Conservation (phyloP, 1,140 invertebrate genomes). For the Drosophila kurseongensis region DNA sequence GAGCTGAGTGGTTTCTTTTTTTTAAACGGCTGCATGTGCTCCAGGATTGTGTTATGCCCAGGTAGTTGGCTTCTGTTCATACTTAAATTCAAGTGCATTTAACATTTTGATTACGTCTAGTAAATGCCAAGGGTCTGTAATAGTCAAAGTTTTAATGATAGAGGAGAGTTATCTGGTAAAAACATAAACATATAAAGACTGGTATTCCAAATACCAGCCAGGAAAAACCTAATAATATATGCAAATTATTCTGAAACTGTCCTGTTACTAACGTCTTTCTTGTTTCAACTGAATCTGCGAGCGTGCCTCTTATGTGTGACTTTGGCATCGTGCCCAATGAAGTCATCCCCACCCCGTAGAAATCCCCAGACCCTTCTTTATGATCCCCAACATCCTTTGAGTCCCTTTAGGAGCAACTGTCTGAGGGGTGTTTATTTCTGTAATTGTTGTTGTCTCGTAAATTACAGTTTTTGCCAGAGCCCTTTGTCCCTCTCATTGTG, state of each 20-base stretch:
- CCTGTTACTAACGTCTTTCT: background rate
- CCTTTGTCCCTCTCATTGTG: constrained; percentile 27
- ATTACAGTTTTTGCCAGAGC: constrained; percentile 48
- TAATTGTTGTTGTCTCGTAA: constrained; percentile 62
- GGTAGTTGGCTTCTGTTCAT: background rate
- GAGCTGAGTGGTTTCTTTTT: background rate
- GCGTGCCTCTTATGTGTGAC: background rate
- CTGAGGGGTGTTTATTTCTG: constrained; percentile 47
- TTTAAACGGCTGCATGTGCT: too few species aligned
- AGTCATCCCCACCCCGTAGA: constrained; percentile 38
- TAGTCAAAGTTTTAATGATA: too few species aligned
- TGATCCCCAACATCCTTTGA: constrained; percentile 42
- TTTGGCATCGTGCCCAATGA: constrained; percentile 24
- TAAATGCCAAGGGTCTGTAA: too few species aligned
- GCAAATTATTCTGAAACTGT: background rate
- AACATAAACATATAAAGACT: background rate
- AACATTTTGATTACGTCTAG: background rate
- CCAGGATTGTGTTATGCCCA: too few species aligned
- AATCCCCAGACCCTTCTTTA: background rate
- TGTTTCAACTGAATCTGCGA: background rate
- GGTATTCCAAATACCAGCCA: background rate
- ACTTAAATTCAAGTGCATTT: background rate
- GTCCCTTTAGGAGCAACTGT: constrained; percentile 36
- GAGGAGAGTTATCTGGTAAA: background rate
- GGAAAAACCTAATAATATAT: background rate